Evolutionary conservation across 2,888 invertebrate genomes (phyloP), one percentile per base, ranked within the genome.

Genomic region (Drosophila setosimentum): DNA sequence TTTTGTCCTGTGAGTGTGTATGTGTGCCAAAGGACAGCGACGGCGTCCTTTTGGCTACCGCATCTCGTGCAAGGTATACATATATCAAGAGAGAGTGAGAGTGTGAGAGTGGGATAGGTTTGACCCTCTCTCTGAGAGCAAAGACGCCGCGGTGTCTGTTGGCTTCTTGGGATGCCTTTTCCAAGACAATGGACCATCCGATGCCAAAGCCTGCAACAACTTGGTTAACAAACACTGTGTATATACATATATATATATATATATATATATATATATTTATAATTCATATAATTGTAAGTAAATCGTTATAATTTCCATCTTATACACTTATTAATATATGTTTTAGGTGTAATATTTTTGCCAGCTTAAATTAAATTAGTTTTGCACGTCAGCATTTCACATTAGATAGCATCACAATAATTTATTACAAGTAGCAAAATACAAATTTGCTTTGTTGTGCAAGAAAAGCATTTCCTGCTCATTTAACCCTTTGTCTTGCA

Each of bases 101-200:
- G 13, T 16, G 37, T 7, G 42, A 65, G 24, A 42, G 54, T 64
- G 74, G 40, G 50, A 32, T 8, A 32, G 29, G 11, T 18, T 45
- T 29, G 40, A 16, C 42, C 32, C 54, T 50, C 54, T 55, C 57
- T 60, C 57, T 21, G 65, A 66, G 66, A 74, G 60, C 50, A 54
- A 81, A 75, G 83, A 73, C 87, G 83, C 87, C 87, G 84, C 79
- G 67, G 67, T 84, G 87, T 83, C 83, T 87, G 73, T 68, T 54
- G 76, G 72, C 65, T 58, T 51, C 48, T 30, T 55, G 30, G 32
- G 62, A 69, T 63, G 55, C 54, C 49, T 48, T 18, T 29, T 21
- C 21, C 21, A 53, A 33, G 59, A 54, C 61, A 62, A 68, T 62
- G 60, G 51, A 40, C 32, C 50, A 50, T 35, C 50, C 63, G 5